Percentiles rank a stretch among this genome's conserved stretches.
phyloP scores from a whole-genome alignment of 2,113 vertebrate species.

The Ondatra zibethicus region DNA sequence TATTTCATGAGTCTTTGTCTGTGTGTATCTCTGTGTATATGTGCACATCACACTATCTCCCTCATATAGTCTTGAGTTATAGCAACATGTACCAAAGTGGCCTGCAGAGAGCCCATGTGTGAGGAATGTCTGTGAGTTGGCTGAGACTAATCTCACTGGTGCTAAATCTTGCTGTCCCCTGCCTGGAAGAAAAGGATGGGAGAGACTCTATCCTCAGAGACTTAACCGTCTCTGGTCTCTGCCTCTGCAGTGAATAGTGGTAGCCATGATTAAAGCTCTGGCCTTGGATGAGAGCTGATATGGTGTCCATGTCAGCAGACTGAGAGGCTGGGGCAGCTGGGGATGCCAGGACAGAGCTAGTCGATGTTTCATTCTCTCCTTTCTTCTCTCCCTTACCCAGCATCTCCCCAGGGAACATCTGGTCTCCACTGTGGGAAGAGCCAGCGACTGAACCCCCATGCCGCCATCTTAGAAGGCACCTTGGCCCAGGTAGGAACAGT shows the following conservation, averaged over 20 bases:
- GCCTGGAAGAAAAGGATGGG: background rate
- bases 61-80: background rate
- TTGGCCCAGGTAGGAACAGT: constrained; percentile 83
- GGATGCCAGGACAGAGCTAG: background rate
- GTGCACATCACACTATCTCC: background rate
- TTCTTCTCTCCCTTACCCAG: constrained; percentile 68
- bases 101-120: background rate
- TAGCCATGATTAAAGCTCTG: constrained; percentile 92
- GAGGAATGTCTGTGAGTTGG: background rate
- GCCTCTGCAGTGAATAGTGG: constrained; percentile 87
- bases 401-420: constrained; percentile 91
- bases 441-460: constrained; percentile 82
- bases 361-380: no score
- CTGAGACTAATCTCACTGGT: no score
- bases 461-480: constrained; percentile 82
- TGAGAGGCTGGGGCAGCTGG: background rate
- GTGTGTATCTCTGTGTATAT: background rate
- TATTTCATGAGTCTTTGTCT: background rate
- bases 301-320: constrained; percentile 85
- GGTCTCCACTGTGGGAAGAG: constrained; percentile 90
- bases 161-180: background rate
- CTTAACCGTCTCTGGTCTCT: background rate
- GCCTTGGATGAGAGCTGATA: constrained; percentile 91
- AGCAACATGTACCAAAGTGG: background rate
- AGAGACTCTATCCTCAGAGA: background rate